Percentiles rank a stretch among this genome's conserved stretches.
Conservation (phyloP, 2,113 vertebrate genomes). For the Leucopsar rothschildi region DNA sequence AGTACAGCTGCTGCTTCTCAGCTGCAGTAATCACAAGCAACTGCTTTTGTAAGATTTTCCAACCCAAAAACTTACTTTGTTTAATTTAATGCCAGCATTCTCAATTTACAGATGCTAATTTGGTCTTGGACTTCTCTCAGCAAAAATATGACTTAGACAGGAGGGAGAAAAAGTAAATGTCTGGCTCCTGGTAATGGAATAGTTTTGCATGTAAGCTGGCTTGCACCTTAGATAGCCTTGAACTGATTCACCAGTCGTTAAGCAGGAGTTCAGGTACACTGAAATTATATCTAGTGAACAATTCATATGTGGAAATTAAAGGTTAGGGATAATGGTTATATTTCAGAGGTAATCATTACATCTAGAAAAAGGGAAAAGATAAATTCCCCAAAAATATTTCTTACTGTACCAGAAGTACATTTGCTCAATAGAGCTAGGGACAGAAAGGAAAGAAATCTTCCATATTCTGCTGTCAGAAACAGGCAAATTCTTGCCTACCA, state of each 20-base stretch:
- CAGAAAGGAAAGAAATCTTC: background rate
- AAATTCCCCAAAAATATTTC: background rate
- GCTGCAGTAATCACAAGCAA: background rate
- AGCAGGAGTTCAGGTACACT: background rate
- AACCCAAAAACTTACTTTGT: background rate
- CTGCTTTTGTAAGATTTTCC: background rate
- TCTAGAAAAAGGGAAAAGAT: background rate
- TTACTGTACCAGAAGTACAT: background rate
- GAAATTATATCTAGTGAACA: background rate
- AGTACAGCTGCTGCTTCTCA: conserved; percentile 6
- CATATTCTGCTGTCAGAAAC: background rate
- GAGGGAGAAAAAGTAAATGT: background rate
- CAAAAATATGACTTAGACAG: background rate
- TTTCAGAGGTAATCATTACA: background rate
- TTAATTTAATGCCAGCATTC: background rate
- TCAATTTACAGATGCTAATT: background rate
- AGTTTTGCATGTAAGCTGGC: background rate
- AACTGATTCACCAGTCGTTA: background rate
- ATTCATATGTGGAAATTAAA: background rate
- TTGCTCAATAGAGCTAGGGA: background rate
- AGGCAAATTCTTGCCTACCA: background rate
- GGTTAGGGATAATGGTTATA: background rate
- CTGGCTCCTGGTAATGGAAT: background rate
- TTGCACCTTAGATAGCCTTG: background rate
- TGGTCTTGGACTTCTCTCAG: background rate